Conservation (phyloP, 53 echinoderm and acorn worm species). For the Astropecten irregularis region DNA sequence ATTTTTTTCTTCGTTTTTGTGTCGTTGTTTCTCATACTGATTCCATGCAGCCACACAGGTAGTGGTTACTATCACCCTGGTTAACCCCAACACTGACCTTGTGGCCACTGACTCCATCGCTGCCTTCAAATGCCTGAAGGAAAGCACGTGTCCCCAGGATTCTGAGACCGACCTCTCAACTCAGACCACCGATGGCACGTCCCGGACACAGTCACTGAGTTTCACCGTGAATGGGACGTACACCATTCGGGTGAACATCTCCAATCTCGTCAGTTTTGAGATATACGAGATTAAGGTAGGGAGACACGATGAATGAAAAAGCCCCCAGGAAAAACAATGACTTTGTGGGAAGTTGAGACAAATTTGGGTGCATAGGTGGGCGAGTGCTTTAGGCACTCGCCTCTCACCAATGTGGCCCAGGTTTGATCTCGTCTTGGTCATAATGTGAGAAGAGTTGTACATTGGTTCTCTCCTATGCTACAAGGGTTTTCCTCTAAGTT, state of each 20-base stretch:
- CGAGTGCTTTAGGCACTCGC: no score
- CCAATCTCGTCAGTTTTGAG: constrained; percentile 39
- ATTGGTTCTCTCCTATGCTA: no score
- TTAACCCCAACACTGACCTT: neutral
- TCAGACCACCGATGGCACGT: neutral
- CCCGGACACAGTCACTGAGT: neutral
- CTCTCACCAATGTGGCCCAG: no score
- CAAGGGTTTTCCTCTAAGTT: no score
- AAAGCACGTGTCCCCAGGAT: constrained; percentile 54
- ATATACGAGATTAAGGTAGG: constrained; percentile 18
- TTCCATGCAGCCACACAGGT: neutral
- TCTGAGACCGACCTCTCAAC: neutral
- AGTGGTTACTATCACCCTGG: neutral
- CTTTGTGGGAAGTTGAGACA: no score
- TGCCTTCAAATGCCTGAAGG: constrained; percentile 52
- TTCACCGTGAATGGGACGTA: neutral
- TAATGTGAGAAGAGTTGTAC: no score
- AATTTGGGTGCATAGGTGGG: no score
- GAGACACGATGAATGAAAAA: no score
- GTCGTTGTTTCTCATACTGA: no score
- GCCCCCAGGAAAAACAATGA: no score
- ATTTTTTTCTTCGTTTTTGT: no score
- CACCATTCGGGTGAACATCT: constrained; percentile 7
- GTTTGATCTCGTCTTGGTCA: no score
- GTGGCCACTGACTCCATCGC: constrained; percentile 9